Base-by-base conservation (phyloP, 37 sponge, comb jelly and placozoan species). In the Amphimedon queenslandica region DNA sequence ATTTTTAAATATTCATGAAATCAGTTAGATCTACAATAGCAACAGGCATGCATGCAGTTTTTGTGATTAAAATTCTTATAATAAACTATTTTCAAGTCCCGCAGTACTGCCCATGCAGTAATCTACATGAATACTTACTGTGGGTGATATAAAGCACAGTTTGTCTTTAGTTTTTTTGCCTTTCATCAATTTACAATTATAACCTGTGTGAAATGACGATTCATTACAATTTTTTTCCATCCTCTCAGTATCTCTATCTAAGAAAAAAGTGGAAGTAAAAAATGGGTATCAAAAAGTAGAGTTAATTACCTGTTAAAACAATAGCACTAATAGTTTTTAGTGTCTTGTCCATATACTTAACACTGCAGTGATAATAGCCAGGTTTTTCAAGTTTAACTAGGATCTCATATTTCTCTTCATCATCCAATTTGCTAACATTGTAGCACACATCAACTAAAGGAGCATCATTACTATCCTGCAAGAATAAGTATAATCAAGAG, bases 81-180 rank as follows among this genome's bases (percentile, higher is more conserved):
- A 47, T n/a, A n/a, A n/a, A n/a, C n/a, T n/a, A n/a, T n/a, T n/a
- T n/a, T n/a, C n/a, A n/a, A n/a, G n/a, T n/a, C n/a, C n/a, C n/a
- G n/a, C n/a, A n/a, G n/a, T 28, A 1, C 51, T 40, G 24, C 47
- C 55, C 4, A 74, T 28, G 29, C 8, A 42, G 21, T 23, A 21
- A 6, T 37, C 1, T 39, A 31, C 21, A 40, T 34, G 21, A 39
- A 23, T 3, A 2, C 73, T 76, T 51, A 82, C 84, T 58, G 57
- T 66, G 2, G 84, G 84, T 20, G 84, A 64, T 27, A 82, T 40
- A 58, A 76, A 82, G 33, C 76, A 75, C 40, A 76, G 65, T 18
- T 76, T 77, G 47, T 75, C 76, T 40, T 47, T 82, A 6, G 40
- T 37, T 20, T 75, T 56, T 30, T 1, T 42, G 3, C 0, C 13